Base-by-base conservation (phyloP, 2,888 invertebrate species). In the Bursaphelenchus okinawaensis region DNA sequence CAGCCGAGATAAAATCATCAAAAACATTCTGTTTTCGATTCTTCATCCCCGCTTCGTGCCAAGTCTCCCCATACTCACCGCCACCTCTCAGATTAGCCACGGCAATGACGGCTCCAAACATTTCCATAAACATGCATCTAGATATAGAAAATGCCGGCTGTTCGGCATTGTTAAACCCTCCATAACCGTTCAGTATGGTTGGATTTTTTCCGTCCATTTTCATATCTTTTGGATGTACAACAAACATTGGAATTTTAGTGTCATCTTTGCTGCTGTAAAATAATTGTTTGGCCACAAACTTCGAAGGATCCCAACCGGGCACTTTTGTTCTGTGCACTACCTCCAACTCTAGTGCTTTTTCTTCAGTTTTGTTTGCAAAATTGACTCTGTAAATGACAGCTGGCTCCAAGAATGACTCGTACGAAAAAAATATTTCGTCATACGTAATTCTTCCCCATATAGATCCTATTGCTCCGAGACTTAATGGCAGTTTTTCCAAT, bases 11-110 rank as follows among this genome's bases (percentile, higher is more conserved):
- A 85, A 98, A 95, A 86, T 98, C 98, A 84, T 95, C 91, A 84
- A 96, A 96, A 55, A 90, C 91, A 84, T 96, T 96, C 86, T 96
- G 95, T 83, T 96, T 98, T 83, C 93, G 92, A 3, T 89, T 87
- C 68, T 91, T 87, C 23, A 91, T 89, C 1, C 95, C 98, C 7
- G 87, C 90, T 83, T 93, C 91, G 85, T 96, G 95, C 96, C 96
- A 98, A 7, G 78, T 82, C 84, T 94, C 92, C 52, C 96, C 96
- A 84, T 95, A 98, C 84, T 98, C 96, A 0, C 92, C 92, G 81
- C 96, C 96, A 62, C 96, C 96, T 56, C 96, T 87, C 62, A 96
- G 90, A 86, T 96, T 98, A 26, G 96, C 90, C 72, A 93, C 88
- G 19, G 92, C 95, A 70, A 91, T 88, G 60, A 94, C 87, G 0